phyloP scores from a whole-genome alignment of 2,888 invertebrate species.

The Carabus problematicus region DNA sequence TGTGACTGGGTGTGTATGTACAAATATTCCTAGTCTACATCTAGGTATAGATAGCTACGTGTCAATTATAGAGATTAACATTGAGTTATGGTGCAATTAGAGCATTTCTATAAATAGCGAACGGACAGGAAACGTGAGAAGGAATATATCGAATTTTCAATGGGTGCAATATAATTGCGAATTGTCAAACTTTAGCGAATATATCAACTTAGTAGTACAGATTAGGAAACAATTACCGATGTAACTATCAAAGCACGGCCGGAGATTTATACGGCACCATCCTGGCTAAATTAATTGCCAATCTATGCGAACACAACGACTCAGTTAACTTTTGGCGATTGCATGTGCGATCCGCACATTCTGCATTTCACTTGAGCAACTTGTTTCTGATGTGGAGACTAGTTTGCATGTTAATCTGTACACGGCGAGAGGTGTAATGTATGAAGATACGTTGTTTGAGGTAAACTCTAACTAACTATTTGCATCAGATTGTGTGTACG shows the following conservation, averaged over 20 bases:
- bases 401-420: conserved; percentile 36
- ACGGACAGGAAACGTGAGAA: too few relatives aligned
- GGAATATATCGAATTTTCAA: not conserved
- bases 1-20: too few relatives aligned
- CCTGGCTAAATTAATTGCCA: conserved; percentile 33
- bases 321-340: conserved; percentile 23
- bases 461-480: conserved; percentile 29
- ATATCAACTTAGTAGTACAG: conserved; percentile 22
- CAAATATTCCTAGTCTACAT: too few relatives aligned
- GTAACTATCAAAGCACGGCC: conserved; percentile 28
- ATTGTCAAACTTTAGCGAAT: conserved; percentile 25
- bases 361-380: conserved; percentile 16
- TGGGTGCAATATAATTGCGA: conserved; percentile 19
- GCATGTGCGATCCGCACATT: too few relatives aligned
- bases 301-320: conserved; percentile 18
- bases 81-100: too few relatives aligned
- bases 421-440: conserved; percentile 30
- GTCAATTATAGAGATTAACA: too few relatives aligned
- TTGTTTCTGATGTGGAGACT: conserved; percentile 26
- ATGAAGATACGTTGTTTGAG: conserved; percentile 31
- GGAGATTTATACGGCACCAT: conserved; percentile 33
- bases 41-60: too few relatives aligned
- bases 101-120: too few relatives aligned
- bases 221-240: conserved; percentile 32
- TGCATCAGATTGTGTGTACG: conserved; percentile 31